Evolutionary conservation across 2,113 vertebrate genomes (phyloP).

Genomic region (Typhlomys cinereus): DNA sequence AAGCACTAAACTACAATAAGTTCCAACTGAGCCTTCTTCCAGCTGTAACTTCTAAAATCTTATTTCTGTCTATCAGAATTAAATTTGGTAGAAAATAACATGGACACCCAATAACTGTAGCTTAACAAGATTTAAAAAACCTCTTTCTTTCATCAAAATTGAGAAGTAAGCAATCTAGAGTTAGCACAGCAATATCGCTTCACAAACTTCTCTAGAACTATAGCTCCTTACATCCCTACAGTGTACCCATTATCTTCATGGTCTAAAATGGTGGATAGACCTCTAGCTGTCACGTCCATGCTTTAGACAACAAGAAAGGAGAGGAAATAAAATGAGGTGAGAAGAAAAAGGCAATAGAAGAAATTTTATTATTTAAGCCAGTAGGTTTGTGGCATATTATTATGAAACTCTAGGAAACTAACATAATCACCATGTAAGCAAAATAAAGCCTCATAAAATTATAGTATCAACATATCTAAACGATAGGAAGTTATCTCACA

Average conservation of each 20-base stretch:
- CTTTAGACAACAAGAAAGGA: constrained; percentile 10
- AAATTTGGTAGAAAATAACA: constrained; percentile 37
- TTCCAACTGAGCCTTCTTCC: constrained; percentile 29
- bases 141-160: constrained; percentile 47
- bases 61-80: constrained; percentile 41
- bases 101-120: not conserved
- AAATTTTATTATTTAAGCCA: not conserved
- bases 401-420: not conserved
- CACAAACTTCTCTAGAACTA: constrained; percentile 19
- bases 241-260: not conserved
- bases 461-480: not conserved
- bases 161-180: not conserved
- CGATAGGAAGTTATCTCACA: not conserved
- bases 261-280: constrained; percentile 20
- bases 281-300: not conserved
- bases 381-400: not conserved
- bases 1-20: not conserved
- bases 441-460: not conserved
- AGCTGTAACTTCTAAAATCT: constrained; percentile 31
- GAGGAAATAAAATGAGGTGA: constrained; percentile 32
- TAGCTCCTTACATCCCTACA: not conserved
- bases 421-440: not conserved
- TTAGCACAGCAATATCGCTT: constrained; percentile 1
- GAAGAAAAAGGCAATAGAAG: constrained; percentile 9
- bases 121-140: constrained; percentile 16